A percentile compares a stretch with the other conserved stretches of the same genome.
Conservation (phyloP, 1,140 invertebrate genomes). For the Aricia agestis region DNA sequence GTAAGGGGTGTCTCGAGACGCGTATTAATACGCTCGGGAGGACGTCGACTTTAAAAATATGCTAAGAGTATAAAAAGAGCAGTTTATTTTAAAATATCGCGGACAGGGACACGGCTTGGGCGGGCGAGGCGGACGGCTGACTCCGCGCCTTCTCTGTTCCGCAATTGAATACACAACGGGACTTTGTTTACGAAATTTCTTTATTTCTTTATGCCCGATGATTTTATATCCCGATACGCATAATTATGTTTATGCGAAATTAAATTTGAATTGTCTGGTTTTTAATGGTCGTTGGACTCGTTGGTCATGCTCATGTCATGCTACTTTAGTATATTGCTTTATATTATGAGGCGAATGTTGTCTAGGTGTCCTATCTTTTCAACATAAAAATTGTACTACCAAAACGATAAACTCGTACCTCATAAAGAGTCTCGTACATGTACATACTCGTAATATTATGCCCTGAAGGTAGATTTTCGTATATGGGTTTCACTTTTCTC, state of each 20-base stretch:
- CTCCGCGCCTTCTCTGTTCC: slow-evolving; percentile 45
- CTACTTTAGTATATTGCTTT: neutral
- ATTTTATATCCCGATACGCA: neutral
- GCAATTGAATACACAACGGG: slow-evolving; percentile 40
- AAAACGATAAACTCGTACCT: too few relatives aligned
- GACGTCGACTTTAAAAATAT: slow-evolving; percentile 59
- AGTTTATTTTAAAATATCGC: slow-evolving; percentile 58
- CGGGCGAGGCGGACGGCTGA: slow-evolving; percentile 37
- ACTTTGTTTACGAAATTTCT: slow-evolving; percentile 18
- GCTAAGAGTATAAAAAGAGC: slow-evolving; percentile 57
- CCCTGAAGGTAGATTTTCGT: too few relatives aligned
- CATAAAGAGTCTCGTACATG: too few relatives aligned
- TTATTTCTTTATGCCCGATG: slow-evolving; percentile 8
- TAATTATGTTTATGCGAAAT: neutral
- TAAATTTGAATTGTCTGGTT: neutral
- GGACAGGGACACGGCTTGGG: slow-evolving; percentile 60
- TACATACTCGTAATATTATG: too few relatives aligned
- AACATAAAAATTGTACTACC: too few relatives aligned
- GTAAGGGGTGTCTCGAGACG: slow-evolving; percentile 66
- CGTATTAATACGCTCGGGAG: slow-evolving; percentile 61
- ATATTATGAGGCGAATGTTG: too few relatives aligned
- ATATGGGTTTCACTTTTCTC: too few relatives aligned
- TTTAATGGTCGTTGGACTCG: neutral
- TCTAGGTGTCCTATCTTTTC: too few relatives aligned
- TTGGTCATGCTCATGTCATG: neutral